Base-by-base conservation (phyloP, 2,797 vertebrate genomes). In the Gallinago solitaria region DNA sequence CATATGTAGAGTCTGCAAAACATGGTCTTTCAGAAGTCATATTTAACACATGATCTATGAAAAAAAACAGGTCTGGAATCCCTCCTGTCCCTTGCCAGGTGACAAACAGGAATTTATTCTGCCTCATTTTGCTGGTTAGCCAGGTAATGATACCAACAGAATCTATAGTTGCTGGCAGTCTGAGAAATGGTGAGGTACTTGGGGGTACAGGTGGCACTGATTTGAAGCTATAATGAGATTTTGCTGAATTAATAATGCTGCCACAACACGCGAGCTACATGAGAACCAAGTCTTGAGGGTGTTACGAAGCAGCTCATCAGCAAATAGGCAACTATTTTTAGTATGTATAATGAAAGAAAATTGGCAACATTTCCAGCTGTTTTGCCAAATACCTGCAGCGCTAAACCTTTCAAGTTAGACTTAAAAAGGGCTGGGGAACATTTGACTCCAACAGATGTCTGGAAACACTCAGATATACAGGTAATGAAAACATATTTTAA, bases 261-360 rank as follows among this genome's bases (percentile, higher is more conserved):
- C 68, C 84, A 45, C 68, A 43, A 56, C 47, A 50, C 8, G 43
- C 12, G 63, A 84, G 61, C 59, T 71, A 87, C 90, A 75, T 1
- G 18, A 87, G 68, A 93, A 39, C 39, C 82, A 53, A 21, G 2
- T 64, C 87, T 80, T 78, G 47, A 92, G 73, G 48, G 41, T 61
- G 65, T 39, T 61, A 85, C 83, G 80, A 51, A 94, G 89, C 75
- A 80, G 79, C 20, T 94, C 59, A 87, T 75, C 91, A 78, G 81
- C 83, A 87, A 90, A 82, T 3, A 67, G 87, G 77, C 56, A 77
- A 41, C 56, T 93, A 94, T 92, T 95, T 94, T 95, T 90, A 89
- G 83, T 63, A 16, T 16, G 20, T 19, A 50, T 74, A 94, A 90
- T 59, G 70, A 90, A 88, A 85, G 77, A 87, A 90, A 89, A 89